Evolutionary conservation across 2,888 invertebrate genomes (phyloP).

Genomic region (Eulithis prunata): DNA sequence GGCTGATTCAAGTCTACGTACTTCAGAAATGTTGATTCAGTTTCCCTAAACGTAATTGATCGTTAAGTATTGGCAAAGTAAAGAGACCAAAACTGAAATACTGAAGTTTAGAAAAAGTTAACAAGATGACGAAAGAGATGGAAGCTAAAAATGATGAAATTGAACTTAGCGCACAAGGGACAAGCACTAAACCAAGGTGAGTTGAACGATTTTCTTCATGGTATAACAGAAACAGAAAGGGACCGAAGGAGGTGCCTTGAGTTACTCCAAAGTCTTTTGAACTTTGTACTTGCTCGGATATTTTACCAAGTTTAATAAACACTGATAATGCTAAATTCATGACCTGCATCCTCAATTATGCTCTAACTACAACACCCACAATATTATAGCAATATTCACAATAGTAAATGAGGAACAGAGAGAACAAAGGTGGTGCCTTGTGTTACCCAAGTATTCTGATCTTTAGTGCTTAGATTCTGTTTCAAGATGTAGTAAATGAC

Average conservation of each 20-base stretch:
- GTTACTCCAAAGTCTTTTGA: not conserved
- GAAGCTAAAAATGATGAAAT: constrained; percentile 77
- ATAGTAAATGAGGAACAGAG: not conserved
- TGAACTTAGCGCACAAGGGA: constrained; percentile 75
- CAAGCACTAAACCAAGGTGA: constrained; percentile 70
- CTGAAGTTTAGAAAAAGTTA: constrained; percentile 45
- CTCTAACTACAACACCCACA: too few relatives aligned
- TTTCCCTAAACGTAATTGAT: constrained; percentile 55
- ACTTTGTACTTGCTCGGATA: not conserved
- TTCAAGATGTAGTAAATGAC: too few relatives aligned
- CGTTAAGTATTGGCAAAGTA: constrained; percentile 43
- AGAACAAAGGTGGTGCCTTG: not conserved
- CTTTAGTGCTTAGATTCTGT: too few relatives aligned
- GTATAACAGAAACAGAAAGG: not conserved
- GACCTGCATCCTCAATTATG: too few relatives aligned
- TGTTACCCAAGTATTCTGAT: not conserved
- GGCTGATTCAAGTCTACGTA: constrained; percentile 63
- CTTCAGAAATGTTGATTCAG: constrained; percentile 75
- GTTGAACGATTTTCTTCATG: not conserved
- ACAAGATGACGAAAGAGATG: constrained; percentile 56
- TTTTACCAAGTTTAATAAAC: too few relatives aligned
- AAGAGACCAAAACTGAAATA: constrained; percentile 45
- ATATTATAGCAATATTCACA: not conserved
- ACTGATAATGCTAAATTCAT: too few relatives aligned
- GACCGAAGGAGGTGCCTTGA: not conserved